Base-by-base conservation (phyloP, 2,797 vertebrate species). In the Xenops minutus region DNA sequence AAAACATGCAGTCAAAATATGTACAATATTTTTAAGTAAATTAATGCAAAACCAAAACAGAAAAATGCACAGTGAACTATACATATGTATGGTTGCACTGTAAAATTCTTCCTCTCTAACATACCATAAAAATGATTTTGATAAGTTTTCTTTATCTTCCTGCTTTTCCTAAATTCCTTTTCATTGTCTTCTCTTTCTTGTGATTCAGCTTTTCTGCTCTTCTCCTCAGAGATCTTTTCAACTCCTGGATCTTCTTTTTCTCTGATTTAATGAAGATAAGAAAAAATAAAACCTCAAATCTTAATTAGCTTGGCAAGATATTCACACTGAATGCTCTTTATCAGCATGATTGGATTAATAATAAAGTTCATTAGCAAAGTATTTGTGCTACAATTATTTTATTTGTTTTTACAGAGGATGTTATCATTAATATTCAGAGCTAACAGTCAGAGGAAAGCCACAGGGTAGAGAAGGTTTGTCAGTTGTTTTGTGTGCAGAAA, bases 221-320 rank as follows among this genome's bases (percentile, higher is more conserved):
- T 46, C 7, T 84, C 72, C 61, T 69, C 59, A 86, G 77, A 92
- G 59, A 79, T 88, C 29, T 93, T 82, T 88, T 83, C 59, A 66
- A 32, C 64, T 93, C 68, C 74, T 81, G 48, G 8, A 72, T 92
- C 69, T 85, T 88, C 32, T 72, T 55, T 69, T 83, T 89, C 48
- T 84, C 69, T 54, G 80, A 92, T 92, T 95, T 91, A 73, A 75
- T 81, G 66, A 93, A 78, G 83, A 90, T 93, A 89, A 89, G 24
- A 58, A 69, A 89, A 92, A 91, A 94, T 54, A 94, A 92, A 93
- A 23, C 44, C 51, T 83, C 66, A 78, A 84, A 88, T 46, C 46
- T 89, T 92, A 92, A 96, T 92, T 91, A 92, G n/a, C 76, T 85
- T 63, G 48, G 82, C 58, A 84, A 83, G 75, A 85, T 85, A 93